These are phyloP conservation scores for Cyrtonyx montezumae DNA, from an alignment of 2,113 vertebrate species.

Conservation along the genomic window DNA sequence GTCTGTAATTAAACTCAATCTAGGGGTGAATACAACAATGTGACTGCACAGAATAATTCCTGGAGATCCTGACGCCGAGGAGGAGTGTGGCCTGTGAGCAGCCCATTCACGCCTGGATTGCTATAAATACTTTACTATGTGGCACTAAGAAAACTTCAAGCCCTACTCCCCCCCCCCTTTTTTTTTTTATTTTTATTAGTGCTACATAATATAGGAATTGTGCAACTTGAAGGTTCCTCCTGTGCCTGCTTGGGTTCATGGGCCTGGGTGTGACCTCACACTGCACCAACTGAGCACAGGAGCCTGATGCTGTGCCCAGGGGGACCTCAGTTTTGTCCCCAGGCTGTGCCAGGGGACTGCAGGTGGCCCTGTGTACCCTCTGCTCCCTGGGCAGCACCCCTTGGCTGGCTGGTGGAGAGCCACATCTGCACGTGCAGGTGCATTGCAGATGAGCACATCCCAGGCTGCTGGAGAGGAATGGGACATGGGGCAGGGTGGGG, in stretches of 20 bases:
- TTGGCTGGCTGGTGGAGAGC: background rate
- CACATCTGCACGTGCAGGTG: accelerated
- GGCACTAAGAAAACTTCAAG: conserved; percentile 84
- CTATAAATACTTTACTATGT: conserved; percentile 89
- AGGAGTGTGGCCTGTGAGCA: conserved; percentile 67
- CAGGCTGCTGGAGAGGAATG: background rate
- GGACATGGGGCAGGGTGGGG: background rate
- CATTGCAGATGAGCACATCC: background rate
- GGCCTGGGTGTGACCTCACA: conserved; percentile 76
- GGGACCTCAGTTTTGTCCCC: accelerated
- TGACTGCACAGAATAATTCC: conserved; percentile 76
- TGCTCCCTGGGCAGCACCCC: background rate
- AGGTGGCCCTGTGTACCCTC: background rate
- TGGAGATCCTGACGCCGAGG: conserved; percentile 75
- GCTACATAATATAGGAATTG: conserved; percentile 83
- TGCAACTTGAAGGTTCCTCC: conserved; percentile 75
- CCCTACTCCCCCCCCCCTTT: background rate
- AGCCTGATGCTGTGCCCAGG: background rate
- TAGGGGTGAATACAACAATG: conserved; percentile 75
- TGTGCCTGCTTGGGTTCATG: conserved; percentile 57
- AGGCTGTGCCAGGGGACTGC: background rate
- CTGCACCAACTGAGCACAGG: background rate
- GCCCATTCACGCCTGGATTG: conserved; percentile 76
- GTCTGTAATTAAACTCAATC: conserved; percentile 73
- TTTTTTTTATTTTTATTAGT: conserved; percentile 71